Base-by-base conservation (phyloP, 2,797 vertebrate genomes). In the Chrysocyon brachyurus region DNA sequence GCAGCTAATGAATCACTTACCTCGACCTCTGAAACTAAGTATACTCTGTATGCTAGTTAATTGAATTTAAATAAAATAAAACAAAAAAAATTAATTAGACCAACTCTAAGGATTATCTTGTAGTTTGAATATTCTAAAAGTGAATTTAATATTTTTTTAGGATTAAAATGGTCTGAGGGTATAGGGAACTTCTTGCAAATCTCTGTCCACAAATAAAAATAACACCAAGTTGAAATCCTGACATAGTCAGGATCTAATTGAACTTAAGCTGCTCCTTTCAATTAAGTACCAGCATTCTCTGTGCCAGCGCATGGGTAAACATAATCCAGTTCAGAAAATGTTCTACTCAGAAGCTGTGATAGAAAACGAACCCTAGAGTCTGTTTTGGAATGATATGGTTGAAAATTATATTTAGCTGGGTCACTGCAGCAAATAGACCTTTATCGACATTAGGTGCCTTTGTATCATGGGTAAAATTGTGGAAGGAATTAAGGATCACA, bases 121-220 rank as follows among this genome's bases (percentile, higher is more conserved):
- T 59, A 84, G 22, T 17, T 72, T 85, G 22, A 56, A 81, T 90
- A 94, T 54, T 64, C 68, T 82, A 72, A 36, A 12, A 54, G 57
- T 36, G 9, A 93, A 90, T 66, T 77, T 70, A 87, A 49, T 16
- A 75, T 36, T 19, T 70, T 91, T 66, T 56, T 17, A 22, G 40
- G 28, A 64, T 83, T 73, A 66, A 86, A 89, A 86, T 26, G 24
- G 4, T 88, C 36, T 78, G 8, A 54, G 33, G 22, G n/a, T 83
- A 28, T 16, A 63, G 12, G 21, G 7, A 90, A 11, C 17, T 24
- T 28, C 89, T 94, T 83, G 59, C 2, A 86, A 94, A 82, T 82
- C n/a, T 89, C 75, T 61, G 31, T 33, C 40, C 87, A 85, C 49
- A 82, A 77, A 87, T 70, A 89, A 96, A 96, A 95, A 73, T 56